Evolutionary conservation across 2,888 invertebrate genomes (phyloP).

Genomic region (Stegana nigrithorax): DNA sequence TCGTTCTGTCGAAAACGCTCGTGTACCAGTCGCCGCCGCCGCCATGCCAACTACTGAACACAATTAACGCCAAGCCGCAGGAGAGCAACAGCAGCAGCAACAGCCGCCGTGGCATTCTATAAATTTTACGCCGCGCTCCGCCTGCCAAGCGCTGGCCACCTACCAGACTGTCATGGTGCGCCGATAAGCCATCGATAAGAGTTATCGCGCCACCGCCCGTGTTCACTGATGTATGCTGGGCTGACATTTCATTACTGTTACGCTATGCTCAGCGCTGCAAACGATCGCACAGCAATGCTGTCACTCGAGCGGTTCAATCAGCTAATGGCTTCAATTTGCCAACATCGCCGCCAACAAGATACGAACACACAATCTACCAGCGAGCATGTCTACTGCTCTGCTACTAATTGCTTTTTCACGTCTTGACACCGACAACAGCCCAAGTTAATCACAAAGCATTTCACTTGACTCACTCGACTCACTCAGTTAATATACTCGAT

Average conservation of each 20-base stretch:
- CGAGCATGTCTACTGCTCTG: too few species aligned
- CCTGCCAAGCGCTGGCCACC: not conserved
- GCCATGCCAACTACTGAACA: conserved; percentile 33
- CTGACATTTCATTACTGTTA: conserved; percentile 37
- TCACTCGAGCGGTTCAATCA: not conserved
- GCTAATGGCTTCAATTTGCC: not conserved
- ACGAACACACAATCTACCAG: too few species aligned
- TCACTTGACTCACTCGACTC: too few species aligned
- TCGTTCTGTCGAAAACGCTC: not conserved
- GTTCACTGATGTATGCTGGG: conserved; percentile 35
- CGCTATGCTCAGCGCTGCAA: not conserved
- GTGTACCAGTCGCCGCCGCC: not conserved
- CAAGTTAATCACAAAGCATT: too few species aligned
- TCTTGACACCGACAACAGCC: too few species aligned
- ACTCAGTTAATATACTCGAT: too few species aligned
- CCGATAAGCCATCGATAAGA: not conserved
- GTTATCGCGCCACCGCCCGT: conserved; percentile 13
- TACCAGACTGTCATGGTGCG: not conserved
- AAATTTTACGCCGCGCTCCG: conserved; percentile 14
- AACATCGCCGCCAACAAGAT: too few species aligned
- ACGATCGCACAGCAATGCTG: too few species aligned
- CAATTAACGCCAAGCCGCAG: conserved; percentile 20
- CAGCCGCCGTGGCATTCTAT: conserved; percentile 18
- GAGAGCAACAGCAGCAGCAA: conserved; percentile 26
- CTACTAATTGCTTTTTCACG: too few species aligned